Base-by-base conservation (phyloP, 2,888 invertebrate genomes). In the Tetranychus piercei region DNA sequence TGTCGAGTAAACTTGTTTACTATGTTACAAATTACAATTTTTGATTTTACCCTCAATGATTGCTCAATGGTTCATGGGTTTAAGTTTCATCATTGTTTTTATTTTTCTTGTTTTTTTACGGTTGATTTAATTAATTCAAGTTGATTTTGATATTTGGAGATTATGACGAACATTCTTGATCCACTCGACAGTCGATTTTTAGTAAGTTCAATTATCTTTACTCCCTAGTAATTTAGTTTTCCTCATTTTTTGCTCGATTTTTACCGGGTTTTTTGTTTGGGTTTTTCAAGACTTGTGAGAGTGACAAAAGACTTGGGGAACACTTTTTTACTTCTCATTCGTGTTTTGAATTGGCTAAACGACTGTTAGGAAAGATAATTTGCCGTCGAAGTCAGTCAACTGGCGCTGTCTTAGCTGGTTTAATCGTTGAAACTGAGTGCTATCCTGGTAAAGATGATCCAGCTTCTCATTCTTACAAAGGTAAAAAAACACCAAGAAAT, bases 341-440 rank as follows among this genome's bases (percentile, higher is more conserved):
- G 6, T 82, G 83, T 77, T 78, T 80, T 72, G 79, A 80, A 2
- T 81, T 88, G 78, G 87, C 88, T 1, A 84, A 84, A 79, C 82
- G 82, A 77, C 81, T 89, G 72, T 81, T 89, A 77, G 89, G 89
- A 8, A 87, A 88, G 82, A 80, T 86, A 67, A 79, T 89, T 44
- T 87, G 87, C 18, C 82, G 88, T 71, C 82, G 82, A 79, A 78
- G 86, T 71, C 83, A 84, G 18, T 82, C 85, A 79, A 77, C 76
- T 18, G 85, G 85, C 18, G 81, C 82, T 71, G 78, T 87, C 70
- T 78, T 89, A 34, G 85, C 85, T 80, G 88, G 88, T 20, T 83
- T 82, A 78, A 89, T 90, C 78, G 88, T 89, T 1, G 90, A 90
- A 83, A 89, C 89, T 0, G 89, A 90, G 82, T 86, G 87, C 75